Conservation (phyloP, 2,888 invertebrate species). For the Odontocolon sp. region DNA sequence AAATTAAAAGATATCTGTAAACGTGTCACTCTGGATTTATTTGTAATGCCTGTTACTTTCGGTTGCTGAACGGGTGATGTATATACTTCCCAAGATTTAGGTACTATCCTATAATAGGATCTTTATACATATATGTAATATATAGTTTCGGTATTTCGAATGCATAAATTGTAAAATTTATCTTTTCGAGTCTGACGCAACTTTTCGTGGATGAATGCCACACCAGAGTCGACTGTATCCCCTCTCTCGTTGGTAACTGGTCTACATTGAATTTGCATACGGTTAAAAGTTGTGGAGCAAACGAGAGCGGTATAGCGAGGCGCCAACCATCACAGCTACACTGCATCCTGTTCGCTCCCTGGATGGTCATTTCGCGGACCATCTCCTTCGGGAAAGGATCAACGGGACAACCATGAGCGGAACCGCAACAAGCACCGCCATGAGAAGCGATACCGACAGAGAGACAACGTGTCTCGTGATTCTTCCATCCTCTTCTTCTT, state of each 20-base stretch:
- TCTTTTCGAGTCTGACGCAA: conserved; percentile 46
- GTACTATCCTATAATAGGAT: no score
- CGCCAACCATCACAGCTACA: background rate
- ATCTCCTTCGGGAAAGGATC: conserved; percentile 59
- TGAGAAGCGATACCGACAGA: background rate
- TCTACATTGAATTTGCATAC: conserved; percentile 68
- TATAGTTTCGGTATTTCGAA: no score
- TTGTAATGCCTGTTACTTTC: no score
- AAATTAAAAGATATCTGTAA: no score
- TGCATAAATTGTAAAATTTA: conserved; percentile 53
- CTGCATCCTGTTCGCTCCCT: conserved; percentile 34
- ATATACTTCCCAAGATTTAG: no score
- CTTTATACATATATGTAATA: no score
- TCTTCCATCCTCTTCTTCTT: no score
- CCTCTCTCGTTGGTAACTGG: conserved; percentile 31
- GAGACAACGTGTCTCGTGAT: no score
- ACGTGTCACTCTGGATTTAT: no score
- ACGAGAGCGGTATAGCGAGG: conserved; percentile 38
- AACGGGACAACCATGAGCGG: conserved; percentile 10
- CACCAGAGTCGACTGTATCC: conserved; percentile 65
- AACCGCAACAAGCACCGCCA: background rate
- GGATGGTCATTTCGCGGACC: conserved; percentile 65
- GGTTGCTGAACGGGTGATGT: no score
- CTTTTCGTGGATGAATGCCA: conserved; percentile 58
- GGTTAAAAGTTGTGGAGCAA: conserved; percentile 66